Evolutionary conservation across 2,113 vertebrate species (phyloP), one percentile per base, ranked within the genome.

Genomic region (Pogona vitticeps): DNA sequence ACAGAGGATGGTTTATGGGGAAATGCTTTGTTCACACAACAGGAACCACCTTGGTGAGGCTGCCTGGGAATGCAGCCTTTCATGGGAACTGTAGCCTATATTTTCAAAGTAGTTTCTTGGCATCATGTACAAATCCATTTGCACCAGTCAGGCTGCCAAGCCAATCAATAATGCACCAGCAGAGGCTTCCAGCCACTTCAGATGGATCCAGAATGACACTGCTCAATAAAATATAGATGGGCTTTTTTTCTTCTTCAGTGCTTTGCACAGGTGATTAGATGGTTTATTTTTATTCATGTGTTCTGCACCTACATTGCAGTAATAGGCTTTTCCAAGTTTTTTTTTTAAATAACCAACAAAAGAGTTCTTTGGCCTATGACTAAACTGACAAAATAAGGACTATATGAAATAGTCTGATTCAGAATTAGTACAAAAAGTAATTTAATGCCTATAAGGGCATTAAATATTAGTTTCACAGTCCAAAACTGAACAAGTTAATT

Each of bases 71-170:
- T 84, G 65, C 20, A 0, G 26, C 61, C 76, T 67, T 82, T 52
- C 85, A 67, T 85, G 59, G n/a, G 52, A 80, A 61, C 46, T 75
- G 68, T 36, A 36, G 78, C 84, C 59, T 82, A 18, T 31, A 5
- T 83, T 77, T 83, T 83, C 59, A 46, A 82, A 88, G 86, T 88
- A 83, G 75, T 42, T 83, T 18, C 77, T 46, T 59, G 82, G 68
- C 36, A 36, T 6, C 68, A 36, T 14, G 20, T 85, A 52, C 80
- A 80, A 46, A 46, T 2, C 7, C 40, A 1, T 36, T 46, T 65
- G 13, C 70, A 65, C 67, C 77, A 68, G 31, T 18, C 9, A 0
- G 2, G 76, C 72, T 90, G 71, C 1, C 76, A 72, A 33, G 46
- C 0, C 0, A 78, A 89, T 33, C 33, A 3, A 36, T 40, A 40